phyloP scores from a whole-genome alignment of 2,113 vertebrate species.

The Megatriorchis doriae region DNA sequence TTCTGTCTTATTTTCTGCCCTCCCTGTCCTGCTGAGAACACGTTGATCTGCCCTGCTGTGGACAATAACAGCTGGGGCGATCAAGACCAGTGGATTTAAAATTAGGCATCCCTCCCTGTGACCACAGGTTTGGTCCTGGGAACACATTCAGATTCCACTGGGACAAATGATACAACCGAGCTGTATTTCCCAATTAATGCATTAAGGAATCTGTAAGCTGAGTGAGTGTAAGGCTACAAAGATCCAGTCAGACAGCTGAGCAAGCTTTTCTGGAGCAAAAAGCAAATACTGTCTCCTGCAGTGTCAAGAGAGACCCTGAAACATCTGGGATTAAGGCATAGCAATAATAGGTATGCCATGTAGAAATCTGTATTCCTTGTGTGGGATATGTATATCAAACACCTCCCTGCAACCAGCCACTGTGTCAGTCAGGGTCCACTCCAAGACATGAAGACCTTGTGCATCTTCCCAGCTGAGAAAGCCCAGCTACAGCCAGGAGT shows the following conservation, averaged over 20 bases:
- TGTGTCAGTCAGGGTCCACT: background rate
- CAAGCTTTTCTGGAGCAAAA: background rate
- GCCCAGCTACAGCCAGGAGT: background rate
- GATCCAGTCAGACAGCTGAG: background rate
- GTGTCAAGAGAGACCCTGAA: background rate
- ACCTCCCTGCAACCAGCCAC: background rate
- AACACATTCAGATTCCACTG: background rate
- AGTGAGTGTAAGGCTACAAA: background rate
- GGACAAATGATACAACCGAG: background rate
- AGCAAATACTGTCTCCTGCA: background rate
- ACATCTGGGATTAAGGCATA: background rate
- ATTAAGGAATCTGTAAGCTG: background rate
- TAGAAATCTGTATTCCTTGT: background rate
- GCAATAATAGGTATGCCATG: background rate
- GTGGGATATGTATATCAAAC: background rate
- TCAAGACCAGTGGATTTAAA: background rate
- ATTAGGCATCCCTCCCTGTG: background rate
- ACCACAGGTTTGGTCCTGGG: background rate
- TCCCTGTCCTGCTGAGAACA: background rate
- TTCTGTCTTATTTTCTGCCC: background rate
- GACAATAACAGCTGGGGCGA: background rate
- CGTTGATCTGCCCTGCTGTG: background rate
- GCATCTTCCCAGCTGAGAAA: background rate
- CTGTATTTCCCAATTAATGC: background rate
- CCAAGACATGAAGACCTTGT: background rate